Conservation (phyloP, 2,888 invertebrate genomes). For the Hirtodrosophila alboralis region DNA sequence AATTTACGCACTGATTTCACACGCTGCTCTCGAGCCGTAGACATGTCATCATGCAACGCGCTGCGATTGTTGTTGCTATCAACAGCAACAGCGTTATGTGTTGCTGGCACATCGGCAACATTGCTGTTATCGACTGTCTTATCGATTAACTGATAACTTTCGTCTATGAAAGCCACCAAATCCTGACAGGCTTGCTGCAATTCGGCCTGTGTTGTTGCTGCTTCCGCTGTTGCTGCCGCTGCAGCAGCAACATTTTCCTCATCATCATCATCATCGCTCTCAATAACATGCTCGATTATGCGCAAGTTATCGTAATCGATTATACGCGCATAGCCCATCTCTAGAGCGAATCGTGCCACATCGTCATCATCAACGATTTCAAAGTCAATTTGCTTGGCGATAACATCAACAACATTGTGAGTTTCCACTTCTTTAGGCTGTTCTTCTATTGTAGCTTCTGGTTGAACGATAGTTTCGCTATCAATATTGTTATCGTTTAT, state of each 20-base stretch:
- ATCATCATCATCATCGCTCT: slow-evolving; percentile 61
- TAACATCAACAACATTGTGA: background rate
- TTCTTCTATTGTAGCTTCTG: background rate
- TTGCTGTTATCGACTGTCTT: slow-evolving; percentile 22
- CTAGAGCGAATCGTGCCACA: slow-evolving; percentile 52
- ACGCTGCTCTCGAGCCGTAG: slow-evolving; percentile 2
- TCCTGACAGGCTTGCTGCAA: slow-evolving; percentile 72
- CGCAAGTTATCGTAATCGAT: slow-evolving; percentile 80
- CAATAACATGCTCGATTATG: slow-evolving; percentile 81
- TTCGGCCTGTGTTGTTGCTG: slow-evolving; percentile 22
- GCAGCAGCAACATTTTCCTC: slow-evolving; percentile 10
- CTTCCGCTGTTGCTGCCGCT: slow-evolving; percentile 3
- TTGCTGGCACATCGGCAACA: slow-evolving; percentile 10
- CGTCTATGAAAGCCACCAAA: slow-evolving; percentile 79
- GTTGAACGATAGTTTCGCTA: background rate
- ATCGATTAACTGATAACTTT: slow-evolving; percentile 77
- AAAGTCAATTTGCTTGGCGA: slow-evolving; percentile 10
- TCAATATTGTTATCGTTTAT: slow-evolving; percentile 10
- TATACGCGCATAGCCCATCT: slow-evolving; percentile 72
- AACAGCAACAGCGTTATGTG: slow-evolving; percentile 24
- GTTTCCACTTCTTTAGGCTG: background rate
- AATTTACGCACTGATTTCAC: slow-evolving; percentile 20
- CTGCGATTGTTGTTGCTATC: slow-evolving; percentile 59
- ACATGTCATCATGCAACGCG: too few relatives aligned
- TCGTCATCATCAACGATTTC: slow-evolving; percentile 29